Conservation (phyloP, 2,113 vertebrate genomes). For the Brachirus orientalis region DNA sequence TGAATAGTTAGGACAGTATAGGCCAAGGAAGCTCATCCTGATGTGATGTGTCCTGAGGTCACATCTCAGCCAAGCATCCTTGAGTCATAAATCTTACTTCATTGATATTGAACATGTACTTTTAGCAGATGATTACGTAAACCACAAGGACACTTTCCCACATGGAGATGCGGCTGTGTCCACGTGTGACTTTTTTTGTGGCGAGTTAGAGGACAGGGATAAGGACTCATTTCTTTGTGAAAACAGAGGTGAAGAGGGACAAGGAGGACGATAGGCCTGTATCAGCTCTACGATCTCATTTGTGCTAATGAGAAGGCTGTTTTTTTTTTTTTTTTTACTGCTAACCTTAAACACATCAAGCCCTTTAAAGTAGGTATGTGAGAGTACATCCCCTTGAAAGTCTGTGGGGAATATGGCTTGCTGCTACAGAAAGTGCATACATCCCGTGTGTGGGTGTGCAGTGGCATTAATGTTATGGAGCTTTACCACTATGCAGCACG, state of each 20-base stretch:
- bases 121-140: slow-evolving; percentile 8
- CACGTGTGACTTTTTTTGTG: neutral
- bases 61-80: slow-evolving; percentile 10
- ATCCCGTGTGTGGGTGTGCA: too few species aligned
- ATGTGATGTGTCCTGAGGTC: slow-evolving; percentile 27
- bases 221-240: slow-evolving; percentile 54
- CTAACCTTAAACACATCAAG: slow-evolving; percentile 58
- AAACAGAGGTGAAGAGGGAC: slow-evolving; percentile 39
- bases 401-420: slow-evolving; percentile 34
- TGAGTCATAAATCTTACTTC: slow-evolving; percentile 4
- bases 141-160: neutral
- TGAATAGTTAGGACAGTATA: slow-evolving; percentile 35
- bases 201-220: slow-evolving; percentile 52
- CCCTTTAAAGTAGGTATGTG: slow-evolving; percentile 22
- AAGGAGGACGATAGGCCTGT: slow-evolving; percentile 38
- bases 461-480: too few species aligned
- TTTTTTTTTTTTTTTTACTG: slow-evolving; percentile 45
- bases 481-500: too few species aligned
- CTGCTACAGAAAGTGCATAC: too few species aligned
- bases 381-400: slow-evolving; percentile 29
- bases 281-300: slow-evolving; percentile 62
- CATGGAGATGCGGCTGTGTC: neutral
- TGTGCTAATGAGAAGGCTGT: slow-evolving; percentile 70
- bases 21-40: slow-evolving; percentile 11
- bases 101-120: neutral